Percentiles rank a stretch among this genome's conserved stretches.
phyloP scores from a whole-genome alignment of 2,888 invertebrate species.

The Trichogramma evanescens region DNA sequence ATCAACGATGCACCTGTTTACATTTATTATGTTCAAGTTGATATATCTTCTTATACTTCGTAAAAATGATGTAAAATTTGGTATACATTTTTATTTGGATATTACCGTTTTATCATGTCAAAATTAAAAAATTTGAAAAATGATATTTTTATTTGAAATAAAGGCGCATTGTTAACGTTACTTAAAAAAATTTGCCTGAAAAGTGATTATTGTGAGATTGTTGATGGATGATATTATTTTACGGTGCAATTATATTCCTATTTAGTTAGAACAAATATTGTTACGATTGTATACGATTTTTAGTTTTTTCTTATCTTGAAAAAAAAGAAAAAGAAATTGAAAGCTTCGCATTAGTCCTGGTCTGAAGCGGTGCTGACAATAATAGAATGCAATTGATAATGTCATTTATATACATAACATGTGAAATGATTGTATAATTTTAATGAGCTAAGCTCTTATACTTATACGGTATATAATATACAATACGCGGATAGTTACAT shows the following conservation, averaged over 20 bases:
- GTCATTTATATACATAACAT: not conserved
- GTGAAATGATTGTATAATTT: not conserved
- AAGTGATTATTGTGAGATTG: slow-evolving; percentile 21
- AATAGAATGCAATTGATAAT: slow-evolving; percentile 8
- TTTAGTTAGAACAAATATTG: slow-evolving; percentile 3
- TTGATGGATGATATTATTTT: slow-evolving; percentile 10
- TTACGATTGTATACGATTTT: slow-evolving; percentile 16
- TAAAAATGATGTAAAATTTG: no score
- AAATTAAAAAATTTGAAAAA: slow-evolving; percentile 28
- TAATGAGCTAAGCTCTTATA: slow-evolving; percentile 9
- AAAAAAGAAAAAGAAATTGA: slow-evolving; percentile 16
- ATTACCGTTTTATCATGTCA: slow-evolving; percentile 10
- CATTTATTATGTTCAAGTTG: no score
- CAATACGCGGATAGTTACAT: slow-evolving; percentile 1
- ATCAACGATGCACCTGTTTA: slow-evolving; percentile 15
- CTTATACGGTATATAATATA: slow-evolving; percentile 6
- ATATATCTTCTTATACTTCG: no score
- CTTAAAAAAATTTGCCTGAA: slow-evolving; percentile 16
- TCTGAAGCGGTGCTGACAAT: slow-evolving; percentile 22
- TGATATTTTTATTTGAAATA: slow-evolving; percentile 26
- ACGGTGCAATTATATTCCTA: not conserved
- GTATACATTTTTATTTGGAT: not conserved
- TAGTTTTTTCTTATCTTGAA: slow-evolving; percentile 23
- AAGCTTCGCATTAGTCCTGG: slow-evolving; percentile 22
- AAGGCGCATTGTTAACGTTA: slow-evolving; percentile 45